phyloP scores from a whole-genome alignment of 1,140 invertebrate species.

The Linepithema humile region DNA sequence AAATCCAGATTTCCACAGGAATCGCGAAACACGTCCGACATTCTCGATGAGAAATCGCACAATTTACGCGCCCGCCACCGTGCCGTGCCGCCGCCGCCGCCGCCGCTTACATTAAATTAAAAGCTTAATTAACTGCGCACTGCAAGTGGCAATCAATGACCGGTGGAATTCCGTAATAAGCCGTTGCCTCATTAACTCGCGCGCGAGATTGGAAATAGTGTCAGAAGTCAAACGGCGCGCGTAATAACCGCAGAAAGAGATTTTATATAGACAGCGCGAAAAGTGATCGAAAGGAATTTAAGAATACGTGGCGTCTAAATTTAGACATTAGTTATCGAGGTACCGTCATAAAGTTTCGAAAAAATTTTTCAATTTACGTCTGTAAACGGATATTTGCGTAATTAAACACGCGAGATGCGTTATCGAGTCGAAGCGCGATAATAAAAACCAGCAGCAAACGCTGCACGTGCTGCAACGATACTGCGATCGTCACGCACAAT shows the following conservation, averaged over 20 bases:
- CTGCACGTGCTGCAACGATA: slow-evolving; percentile 32
- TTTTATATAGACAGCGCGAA: not conserved
- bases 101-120: slow-evolving; percentile 59
- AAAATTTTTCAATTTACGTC: not conserved
- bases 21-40: slow-evolving; percentile 52
- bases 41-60: slow-evolving; percentile 56
- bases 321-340: no score
- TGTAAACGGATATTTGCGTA: no score
- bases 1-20: slow-evolving; percentile 66
- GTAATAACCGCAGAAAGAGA: not conserved
- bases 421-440: not conserved
- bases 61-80: slow-evolving; percentile 31
- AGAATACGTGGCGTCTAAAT: not conserved
- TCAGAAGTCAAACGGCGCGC: not conserved
- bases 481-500: slow-evolving; percentile 38
- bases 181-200: slow-evolving; percentile 21
- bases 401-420: not conserved
- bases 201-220: slow-evolving; percentile 3
- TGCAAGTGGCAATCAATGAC: slow-evolving; percentile 26
- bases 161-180: slow-evolving; percentile 35
- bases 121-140: slow-evolving; percentile 39
- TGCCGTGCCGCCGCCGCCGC: not conserved
- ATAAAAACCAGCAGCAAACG: slow-evolving; percentile 15
- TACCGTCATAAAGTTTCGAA: no score
- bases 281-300: not conserved